phyloP scores from a whole-genome alignment of 2,888 invertebrate genomes.

The Ichneumoninae sp. region DNA sequence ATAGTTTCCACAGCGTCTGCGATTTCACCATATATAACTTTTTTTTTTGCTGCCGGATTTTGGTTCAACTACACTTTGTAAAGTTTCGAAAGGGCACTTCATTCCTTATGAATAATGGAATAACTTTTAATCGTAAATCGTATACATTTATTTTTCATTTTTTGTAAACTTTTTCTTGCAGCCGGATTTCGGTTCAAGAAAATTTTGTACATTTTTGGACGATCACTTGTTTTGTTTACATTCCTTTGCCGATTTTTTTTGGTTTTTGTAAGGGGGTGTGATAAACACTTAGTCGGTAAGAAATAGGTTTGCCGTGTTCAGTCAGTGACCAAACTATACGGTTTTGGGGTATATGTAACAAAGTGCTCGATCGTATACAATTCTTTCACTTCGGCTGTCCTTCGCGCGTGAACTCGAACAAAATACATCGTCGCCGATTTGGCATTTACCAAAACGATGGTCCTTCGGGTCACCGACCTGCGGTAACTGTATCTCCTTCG shows the following conservation, averaged over 20 bases:
- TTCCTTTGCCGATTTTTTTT: background rate
- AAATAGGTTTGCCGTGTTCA: too few species aligned
- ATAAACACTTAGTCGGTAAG: too few species aligned
- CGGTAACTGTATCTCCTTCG: background rate
- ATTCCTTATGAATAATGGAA: background rate
- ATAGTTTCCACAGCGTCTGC: background rate
- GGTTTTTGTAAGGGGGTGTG: background rate
- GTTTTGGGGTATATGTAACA: too few species aligned
- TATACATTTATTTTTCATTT: background rate
- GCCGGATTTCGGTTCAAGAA: background rate
- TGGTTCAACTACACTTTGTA: background rate
- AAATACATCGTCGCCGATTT: background rate
- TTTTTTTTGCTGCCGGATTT: background rate
- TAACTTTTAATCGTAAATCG: background rate
- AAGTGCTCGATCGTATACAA: too few species aligned
- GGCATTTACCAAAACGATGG: background rate
- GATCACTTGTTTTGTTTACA: background rate
- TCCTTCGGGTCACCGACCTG: conserved; percentile 4
- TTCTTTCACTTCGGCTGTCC: background rate
- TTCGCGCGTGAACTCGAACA: background rate
- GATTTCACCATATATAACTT: background rate
- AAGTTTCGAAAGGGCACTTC: background rate
- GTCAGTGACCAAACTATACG: too few species aligned
- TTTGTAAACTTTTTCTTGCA: background rate
- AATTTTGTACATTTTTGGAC: background rate